phyloP scores from a whole-genome alignment of 2,797 vertebrate species.

The Rachycentron canadum region DNA sequence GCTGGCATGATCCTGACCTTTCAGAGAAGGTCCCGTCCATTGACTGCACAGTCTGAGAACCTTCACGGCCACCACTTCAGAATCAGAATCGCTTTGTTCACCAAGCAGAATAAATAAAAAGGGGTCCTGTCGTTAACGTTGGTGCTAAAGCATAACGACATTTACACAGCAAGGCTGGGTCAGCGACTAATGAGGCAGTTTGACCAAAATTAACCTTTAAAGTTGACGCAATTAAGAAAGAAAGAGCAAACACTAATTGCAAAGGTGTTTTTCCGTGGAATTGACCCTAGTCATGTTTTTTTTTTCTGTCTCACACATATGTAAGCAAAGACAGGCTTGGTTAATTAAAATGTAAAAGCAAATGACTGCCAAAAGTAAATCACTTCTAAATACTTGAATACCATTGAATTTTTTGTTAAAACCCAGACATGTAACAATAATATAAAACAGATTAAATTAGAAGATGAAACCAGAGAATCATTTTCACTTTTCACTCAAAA shows the following conservation, averaged over 20 bases:
- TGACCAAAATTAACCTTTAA: constrained; percentile 5
- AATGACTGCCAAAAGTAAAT: neutral
- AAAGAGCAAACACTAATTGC: neutral
- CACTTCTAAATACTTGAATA: neutral
- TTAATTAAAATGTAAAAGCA: neutral
- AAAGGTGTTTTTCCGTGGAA: neutral
- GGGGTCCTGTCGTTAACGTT: neutral
- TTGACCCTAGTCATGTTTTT: neutral
- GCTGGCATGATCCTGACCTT: constrained; percentile 47
- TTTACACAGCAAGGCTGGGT: neutral
- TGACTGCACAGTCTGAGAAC: constrained; percentile 6
- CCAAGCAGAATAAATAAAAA: constrained; percentile 8
- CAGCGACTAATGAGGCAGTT: neutral
- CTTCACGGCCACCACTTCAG: neutral
- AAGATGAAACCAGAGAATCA: no score
- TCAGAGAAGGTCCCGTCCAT: constrained; percentile 20
- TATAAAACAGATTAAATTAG: no score
- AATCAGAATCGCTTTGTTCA: constrained; percentile 27
- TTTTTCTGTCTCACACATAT: neutral
- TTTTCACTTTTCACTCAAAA: no score
- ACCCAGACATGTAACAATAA: no score
- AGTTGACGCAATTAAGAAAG: constrained; percentile 8
- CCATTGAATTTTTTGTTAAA: neutral
- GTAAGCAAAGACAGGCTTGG: neutral
- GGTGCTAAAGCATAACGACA: neutral